Conservation (phyloP, 2,888 invertebrate genomes). For the Bombyx huttoni region DNA sequence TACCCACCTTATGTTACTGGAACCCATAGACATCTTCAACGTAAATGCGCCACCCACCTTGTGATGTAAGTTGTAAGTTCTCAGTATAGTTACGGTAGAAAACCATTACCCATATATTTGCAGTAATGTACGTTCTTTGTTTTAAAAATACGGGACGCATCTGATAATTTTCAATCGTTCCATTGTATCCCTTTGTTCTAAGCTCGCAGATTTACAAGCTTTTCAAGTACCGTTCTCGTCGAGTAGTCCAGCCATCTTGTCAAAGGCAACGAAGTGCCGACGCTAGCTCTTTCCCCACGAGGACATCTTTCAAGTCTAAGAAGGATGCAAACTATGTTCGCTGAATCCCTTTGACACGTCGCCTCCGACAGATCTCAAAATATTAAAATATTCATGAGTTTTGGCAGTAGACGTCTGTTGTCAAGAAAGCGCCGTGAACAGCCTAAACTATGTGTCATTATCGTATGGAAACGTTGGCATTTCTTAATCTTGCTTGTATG, state of each 20-base stretch:
- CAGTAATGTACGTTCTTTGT: no score
- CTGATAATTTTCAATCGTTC: background rate
- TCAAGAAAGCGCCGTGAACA: constrained; percentile 11
- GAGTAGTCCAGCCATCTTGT: background rate
- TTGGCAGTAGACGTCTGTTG: constrained; percentile 12
- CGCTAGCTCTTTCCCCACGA: background rate
- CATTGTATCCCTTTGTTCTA: background rate
- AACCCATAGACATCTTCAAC: no score
- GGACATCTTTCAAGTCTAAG: constrained; percentile 8
- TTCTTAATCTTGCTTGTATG: background rate
- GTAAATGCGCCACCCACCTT: no score
- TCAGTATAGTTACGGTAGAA: no score
- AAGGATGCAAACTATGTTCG: constrained; percentile 10
- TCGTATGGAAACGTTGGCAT: constrained; percentile 1
- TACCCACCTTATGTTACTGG: no score
- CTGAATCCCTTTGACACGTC: constrained; percentile 22
- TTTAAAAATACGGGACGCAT: background rate
- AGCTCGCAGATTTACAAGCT: background rate
- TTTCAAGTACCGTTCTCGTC: background rate
- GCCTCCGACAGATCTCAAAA: constrained; percentile 16
- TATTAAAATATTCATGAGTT: constrained; percentile 42
- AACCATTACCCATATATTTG: no score
- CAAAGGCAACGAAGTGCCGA: background rate
- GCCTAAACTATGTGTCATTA: constrained; percentile 12
- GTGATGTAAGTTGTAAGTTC: no score